These are phyloP conservation scores for Choreutis nemorana DNA, from an alignment of 2,888 invertebrate species.

Conservation along the genomic window DNA sequence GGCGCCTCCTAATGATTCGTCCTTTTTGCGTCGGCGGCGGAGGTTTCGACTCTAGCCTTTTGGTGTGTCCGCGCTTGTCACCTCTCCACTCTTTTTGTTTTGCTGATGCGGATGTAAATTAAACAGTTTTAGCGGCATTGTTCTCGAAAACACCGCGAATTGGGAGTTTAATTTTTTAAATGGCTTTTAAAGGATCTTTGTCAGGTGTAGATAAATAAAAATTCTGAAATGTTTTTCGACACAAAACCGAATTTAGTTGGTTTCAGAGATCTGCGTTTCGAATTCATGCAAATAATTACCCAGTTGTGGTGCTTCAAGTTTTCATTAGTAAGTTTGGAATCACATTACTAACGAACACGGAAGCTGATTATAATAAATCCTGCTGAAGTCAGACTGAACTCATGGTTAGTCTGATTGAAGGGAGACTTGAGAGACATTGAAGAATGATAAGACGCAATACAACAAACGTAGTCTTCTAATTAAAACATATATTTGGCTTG, in stretches of 20 bases:
- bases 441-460: too few relatives aligned
- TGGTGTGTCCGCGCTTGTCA: constrained; percentile 59
- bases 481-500: too few relatives aligned
- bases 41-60: constrained; percentile 48
- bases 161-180: constrained; percentile 24
- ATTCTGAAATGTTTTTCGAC: too few relatives aligned
- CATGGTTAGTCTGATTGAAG: constrained; percentile 9
- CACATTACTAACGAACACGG: too few relatives aligned
- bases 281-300: too few relatives aligned
- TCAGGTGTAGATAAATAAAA: too few relatives aligned
- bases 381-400: constrained; percentile 2
- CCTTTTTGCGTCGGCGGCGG: constrained; percentile 57
- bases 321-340: too few relatives aligned
- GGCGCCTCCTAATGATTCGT: constrained; percentile 65
- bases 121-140: constrained; percentile 58
- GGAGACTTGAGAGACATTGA: constrained; percentile 12
- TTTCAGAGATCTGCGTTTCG: too few relatives aligned
- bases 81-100: constrained; percentile 46
- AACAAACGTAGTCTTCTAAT: too few relatives aligned
- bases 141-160: constrained; percentile 26
- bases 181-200: too few relatives aligned
- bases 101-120: constrained; percentile 55
- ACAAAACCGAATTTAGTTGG: too few relatives aligned
- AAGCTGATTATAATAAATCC: constrained; percentile 6
- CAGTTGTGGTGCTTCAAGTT: too few relatives aligned